These are phyloP conservation scores for Elegia similella DNA, from an alignment of 2,888 invertebrate genomes.

Conservation along the genomic window DNA sequence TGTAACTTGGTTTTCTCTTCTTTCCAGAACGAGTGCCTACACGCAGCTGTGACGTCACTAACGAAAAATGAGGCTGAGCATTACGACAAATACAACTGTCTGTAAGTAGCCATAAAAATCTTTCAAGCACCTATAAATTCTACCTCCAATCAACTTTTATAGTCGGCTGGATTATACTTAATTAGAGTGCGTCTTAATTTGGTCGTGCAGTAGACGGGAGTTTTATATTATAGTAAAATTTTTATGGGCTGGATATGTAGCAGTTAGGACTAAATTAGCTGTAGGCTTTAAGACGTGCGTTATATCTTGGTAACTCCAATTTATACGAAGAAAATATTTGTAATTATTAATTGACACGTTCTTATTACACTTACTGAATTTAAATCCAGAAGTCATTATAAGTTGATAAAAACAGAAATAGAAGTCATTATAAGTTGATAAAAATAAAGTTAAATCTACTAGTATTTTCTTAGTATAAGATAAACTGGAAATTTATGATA, in stretches of 20 bases:
- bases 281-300: background rate
- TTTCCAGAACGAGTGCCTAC: slow-evolving; percentile 84
- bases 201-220: slow-evolving; percentile 34
- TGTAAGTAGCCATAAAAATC: slow-evolving; percentile 72
- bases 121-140: slow-evolving; percentile 11
- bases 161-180: slow-evolving; percentile 41
- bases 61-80: slow-evolving; percentile 83
- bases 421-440: too few species aligned
- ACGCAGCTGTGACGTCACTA: slow-evolving; percentile 85
- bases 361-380: too few species aligned
- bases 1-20: slow-evolving; percentile 31
- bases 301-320: background rate
- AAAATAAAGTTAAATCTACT: too few species aligned
- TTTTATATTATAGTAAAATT: slow-evolving; percentile 23
- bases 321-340: too few species aligned
- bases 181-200: slow-evolving; percentile 40
- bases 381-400: too few species aligned
- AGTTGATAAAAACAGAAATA: too few species aligned
- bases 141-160: slow-evolving; percentile 43
- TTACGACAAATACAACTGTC: slow-evolving; percentile 79
- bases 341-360: too few species aligned
- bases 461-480: too few species aligned
- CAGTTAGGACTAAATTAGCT: background rate
- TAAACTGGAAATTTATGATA: too few species aligned
- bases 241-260: slow-evolving; percentile 5